phyloP scores from a whole-genome alignment of 1,140 invertebrate genomes.

The Scaptomyza pallida region DNA sequence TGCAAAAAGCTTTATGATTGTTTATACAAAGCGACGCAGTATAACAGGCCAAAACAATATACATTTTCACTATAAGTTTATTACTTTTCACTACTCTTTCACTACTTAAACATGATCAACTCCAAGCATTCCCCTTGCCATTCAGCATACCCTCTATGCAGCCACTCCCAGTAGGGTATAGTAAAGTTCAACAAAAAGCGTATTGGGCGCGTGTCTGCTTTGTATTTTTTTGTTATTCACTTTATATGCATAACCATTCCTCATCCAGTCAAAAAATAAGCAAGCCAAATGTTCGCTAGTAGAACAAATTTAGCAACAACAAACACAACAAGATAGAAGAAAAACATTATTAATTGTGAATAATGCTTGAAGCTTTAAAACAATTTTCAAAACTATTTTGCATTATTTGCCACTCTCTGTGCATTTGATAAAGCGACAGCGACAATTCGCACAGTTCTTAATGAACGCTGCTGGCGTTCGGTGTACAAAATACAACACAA shows the following conservation, averaged over 20 bases:
- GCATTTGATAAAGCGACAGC: not conserved
- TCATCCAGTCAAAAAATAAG: conserved; percentile 39
- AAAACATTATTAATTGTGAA: conserved; percentile 26
- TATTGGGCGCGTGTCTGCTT: conserved; percentile 9
- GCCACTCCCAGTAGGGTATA: conserved; percentile 8
- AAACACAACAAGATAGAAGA: conserved; percentile 2
- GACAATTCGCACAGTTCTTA: conserved; percentile 51
- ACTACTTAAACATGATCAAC: not conserved
- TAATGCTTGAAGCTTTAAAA: conserved; percentile 39
- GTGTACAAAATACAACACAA: conserved; percentile 6
- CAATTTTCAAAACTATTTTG: conserved; percentile 29
- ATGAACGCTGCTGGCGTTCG: conserved; percentile 29
- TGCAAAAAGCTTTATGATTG: too few relatives aligned
- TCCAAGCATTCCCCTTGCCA: too few relatives aligned
- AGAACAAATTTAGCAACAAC: conserved; percentile 52
- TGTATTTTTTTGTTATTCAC: conserved; percentile 31
- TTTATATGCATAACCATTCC: conserved; percentile 56
- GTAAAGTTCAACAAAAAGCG: not conserved
- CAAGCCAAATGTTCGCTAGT: conserved; percentile 40
- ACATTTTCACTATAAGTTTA: too few relatives aligned
- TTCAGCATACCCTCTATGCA: too few relatives aligned
- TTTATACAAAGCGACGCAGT: too few relatives aligned
- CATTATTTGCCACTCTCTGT: conserved; percentile 8
- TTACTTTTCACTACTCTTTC: too few relatives aligned
- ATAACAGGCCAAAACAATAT: too few relatives aligned